Conservation (phyloP, 1,140 invertebrate species). For the Melipona quadrifasciata region DNA sequence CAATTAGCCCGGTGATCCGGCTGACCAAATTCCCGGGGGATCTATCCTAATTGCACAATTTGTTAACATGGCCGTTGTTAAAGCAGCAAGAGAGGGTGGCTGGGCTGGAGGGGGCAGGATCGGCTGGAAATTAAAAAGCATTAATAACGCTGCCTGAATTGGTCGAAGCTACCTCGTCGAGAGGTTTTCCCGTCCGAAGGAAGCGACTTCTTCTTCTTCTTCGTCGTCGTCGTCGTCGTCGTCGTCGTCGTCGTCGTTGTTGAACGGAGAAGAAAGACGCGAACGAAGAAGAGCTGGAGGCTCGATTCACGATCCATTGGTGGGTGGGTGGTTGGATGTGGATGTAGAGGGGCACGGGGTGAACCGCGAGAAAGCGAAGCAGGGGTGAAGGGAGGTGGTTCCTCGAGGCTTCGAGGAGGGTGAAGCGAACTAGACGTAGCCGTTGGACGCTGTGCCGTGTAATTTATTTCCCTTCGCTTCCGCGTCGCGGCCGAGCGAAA, state of each 20-base stretch:
- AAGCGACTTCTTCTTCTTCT: neutral
- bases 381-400: conserved; percentile 38
- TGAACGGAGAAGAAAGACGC: conserved; percentile 51
- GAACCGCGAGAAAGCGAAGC: conserved; percentile 51
- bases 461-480: conserved; percentile 80
- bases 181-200: neutral
- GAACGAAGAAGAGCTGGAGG: conserved; percentile 63
- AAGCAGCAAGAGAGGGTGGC: conserved; percentile 13
- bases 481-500: conserved; percentile 74
- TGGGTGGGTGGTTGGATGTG: conserved; percentile 41
- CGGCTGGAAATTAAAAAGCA: conserved; percentile 75
- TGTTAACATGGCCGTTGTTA: conserved; percentile 70
- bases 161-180: conserved; percentile 27
- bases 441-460: conserved; percentile 72
- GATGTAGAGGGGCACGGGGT: conserved; percentile 49
- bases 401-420: conserved; percentile 54
- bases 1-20: conserved; percentile 19
- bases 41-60: conserved; percentile 74
- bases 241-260: neutral
- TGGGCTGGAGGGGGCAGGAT: conserved; percentile 45
- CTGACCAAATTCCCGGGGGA: conserved; percentile 45
- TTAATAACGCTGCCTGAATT: conserved; percentile 69
- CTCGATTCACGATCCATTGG: conserved; percentile 56
- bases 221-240: too few relatives aligned
- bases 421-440: conserved; percentile 68